Base-by-base conservation (phyloP, 2,113 vertebrate genomes). In the Xiphorhynchus elegans region DNA sequence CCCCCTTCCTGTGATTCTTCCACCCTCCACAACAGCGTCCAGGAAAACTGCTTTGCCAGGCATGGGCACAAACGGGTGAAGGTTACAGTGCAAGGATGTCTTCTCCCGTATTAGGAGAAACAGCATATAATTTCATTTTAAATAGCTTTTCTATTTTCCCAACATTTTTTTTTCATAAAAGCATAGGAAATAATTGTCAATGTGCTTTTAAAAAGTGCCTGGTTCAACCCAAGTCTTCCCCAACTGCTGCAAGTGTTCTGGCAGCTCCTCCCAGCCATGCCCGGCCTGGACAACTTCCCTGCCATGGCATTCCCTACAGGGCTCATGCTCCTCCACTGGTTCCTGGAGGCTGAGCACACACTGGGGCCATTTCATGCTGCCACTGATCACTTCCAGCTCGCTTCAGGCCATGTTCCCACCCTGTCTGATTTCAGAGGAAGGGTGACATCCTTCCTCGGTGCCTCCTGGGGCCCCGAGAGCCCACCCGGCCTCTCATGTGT, bases 241-340 rank as follows among this genome's bases (percentile, higher is more conserved):
- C 69, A 53, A 0, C 11, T 69, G 31, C 68, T 56, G 6, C 21
- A 33, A 19, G 40, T 6, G n/a, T 12, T 21, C 25, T 17, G 31
- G 60, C 85, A 93, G 74, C 52, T 75, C 33, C 74, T 75, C 33
- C 74, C 26, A 23, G 49, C 28, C 23, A 3, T 14, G 15, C 13
- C 66, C 44, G 9, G n/a, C 17, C 33, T 12, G 20, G 35, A 18
- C 26, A 20, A 17, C 23, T 44, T 19, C 23, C 0, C 55, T 23
- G 56, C 25, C 7, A 1, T 0, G 4, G 29, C 28, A 20, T 6
- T 12, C 16, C 52, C 53, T 17, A 1, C 18, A 44, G 35, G 1
- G 12, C 21, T 6, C 2, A 1, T 25, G 37, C 20, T 56, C 44
- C 67, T 68, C 10, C 11, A 5, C 16, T 6, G 11, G 13, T n/a